Conservation (phyloP, 2,113 vertebrate species). For the Marcusenius ussheri region DNA sequence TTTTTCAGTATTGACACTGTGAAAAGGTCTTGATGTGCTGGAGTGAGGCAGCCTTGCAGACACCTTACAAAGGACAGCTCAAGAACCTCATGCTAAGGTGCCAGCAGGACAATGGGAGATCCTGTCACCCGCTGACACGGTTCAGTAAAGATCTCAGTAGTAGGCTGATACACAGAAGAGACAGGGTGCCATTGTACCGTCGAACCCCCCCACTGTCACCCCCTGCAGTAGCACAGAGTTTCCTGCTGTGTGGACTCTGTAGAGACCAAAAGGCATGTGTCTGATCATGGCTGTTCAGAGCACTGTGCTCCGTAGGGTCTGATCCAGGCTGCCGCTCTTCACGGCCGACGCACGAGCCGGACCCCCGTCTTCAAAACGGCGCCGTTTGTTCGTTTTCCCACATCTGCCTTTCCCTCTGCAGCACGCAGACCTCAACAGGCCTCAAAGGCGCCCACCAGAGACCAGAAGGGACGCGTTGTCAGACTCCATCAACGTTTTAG, state of each 20-base stretch:
- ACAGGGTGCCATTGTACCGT: background rate
- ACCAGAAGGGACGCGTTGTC: background rate
- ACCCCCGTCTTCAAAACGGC: background rate
- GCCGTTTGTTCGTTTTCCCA: background rate
- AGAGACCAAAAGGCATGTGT: background rate
- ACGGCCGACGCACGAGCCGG: background rate
- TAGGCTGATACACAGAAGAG: background rate
- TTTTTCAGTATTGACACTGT: background rate
- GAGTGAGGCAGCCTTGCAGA: constrained; percentile 10
- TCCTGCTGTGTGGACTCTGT: background rate
- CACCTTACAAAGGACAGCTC: background rate
- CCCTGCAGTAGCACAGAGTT: background rate
- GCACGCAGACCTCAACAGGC: background rate
- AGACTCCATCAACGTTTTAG: background rate
- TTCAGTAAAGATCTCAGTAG: background rate
- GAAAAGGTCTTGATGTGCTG: background rate
- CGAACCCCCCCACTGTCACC: background rate
- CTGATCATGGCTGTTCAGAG: background rate
- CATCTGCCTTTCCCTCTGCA: background rate
- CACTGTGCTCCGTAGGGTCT: background rate
- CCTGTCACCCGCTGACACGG: background rate
- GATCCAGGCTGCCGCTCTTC: background rate
- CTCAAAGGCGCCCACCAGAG: background rate
- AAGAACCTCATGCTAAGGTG: constrained; percentile 24
- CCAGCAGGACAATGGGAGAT: background rate